These are phyloP conservation scores for Anastrepha obliqua DNA, from an alignment of 1,140 invertebrate species.

Conservation along the genomic window DNA sequence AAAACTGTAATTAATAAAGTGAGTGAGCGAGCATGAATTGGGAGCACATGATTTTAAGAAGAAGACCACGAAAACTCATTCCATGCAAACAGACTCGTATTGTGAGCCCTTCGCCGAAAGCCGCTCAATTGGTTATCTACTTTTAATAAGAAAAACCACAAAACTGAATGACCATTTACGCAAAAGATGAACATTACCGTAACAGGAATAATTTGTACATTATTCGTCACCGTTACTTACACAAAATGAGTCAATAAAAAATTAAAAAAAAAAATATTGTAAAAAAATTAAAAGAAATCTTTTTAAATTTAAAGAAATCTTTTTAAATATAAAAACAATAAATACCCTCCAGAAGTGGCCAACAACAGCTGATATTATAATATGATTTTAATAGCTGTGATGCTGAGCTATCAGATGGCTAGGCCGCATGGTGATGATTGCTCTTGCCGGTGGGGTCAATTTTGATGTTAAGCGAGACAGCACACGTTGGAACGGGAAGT, in stretches of 20 bases:
- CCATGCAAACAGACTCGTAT: neutral
- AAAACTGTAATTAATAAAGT: constrained; percentile 48
- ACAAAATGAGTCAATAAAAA: constrained; percentile 20
- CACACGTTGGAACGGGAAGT: neutral
- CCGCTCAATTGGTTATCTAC: neutral
- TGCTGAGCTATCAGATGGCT: too few species aligned
- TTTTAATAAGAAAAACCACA: constrained; percentile 26
- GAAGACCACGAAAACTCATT: neutral
- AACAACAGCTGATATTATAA: too few species aligned
- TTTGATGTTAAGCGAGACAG: neutral
- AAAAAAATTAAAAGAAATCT: too few species aligned
- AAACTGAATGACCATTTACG: neutral
- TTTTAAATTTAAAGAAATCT: too few species aligned
- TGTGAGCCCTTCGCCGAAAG: neutral
- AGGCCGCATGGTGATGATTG: constrained; percentile 4
- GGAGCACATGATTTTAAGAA: neutral
- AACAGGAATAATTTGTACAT: constrained; percentile 6
- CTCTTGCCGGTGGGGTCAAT: constrained; percentile 27
- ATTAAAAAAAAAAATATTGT: neutral
- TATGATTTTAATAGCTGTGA: too few species aligned
- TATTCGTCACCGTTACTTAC: neutral
- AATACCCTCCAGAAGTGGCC: too few species aligned
- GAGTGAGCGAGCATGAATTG: neutral
- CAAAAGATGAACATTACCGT: neutral
- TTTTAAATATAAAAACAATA: too few species aligned